Evolutionary conservation across 2,888 invertebrate species (phyloP), one percentile per base, ranked within the genome.

Genomic region (Allolobophora icterica): DNA sequence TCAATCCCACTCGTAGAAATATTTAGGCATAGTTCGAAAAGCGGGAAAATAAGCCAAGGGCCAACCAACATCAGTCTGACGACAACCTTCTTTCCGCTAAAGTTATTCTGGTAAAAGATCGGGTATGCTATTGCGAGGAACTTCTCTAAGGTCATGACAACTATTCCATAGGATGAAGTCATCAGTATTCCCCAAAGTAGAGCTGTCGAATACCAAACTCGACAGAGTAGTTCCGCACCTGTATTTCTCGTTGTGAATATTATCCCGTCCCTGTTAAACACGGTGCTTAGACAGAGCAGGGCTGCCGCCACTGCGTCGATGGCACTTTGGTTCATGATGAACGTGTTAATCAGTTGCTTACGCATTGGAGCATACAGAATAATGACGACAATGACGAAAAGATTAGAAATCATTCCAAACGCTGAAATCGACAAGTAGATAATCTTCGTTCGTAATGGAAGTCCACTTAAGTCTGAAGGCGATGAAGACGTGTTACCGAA

Each of bases 301-400:
- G 90, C 38, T 35, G 91, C 91, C 40, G 89, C 92, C 38, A 84
- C 89, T 35, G 89, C 58, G 91, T 92, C 92, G 34, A 92, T 71
- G 52, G 52, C 24, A 42, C 91, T 89, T 84, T 92, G 92, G 89
- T 92, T 92, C 34, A 92, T 89, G 90, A 92, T 92, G 92, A 89
- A 92, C 30, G 90, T 89, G 87, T 92, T 92, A 15, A 92, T 91
- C 40, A 90, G 87, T 21, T 90, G 90, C 84, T 84, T 92, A 5
- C 90, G 52, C 92, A 92, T 91, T 58, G 84, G 42, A 33, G 42
- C 84, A 24, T 84, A 91, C 38, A 84, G 89, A 84, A 89, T n/a
- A 35, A 92, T 92, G 83, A 92, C 91, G n/a, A 92, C 90, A 21
- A 92, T 38, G 58, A 92, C 92, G n/a, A 92, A 91, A 33, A 91